A percentile compares a stretch with the other conserved stretches of the same genome.
Conservation (phyloP, 2,797 vertebrate species). For the Ptychadena robeensis region DNA sequence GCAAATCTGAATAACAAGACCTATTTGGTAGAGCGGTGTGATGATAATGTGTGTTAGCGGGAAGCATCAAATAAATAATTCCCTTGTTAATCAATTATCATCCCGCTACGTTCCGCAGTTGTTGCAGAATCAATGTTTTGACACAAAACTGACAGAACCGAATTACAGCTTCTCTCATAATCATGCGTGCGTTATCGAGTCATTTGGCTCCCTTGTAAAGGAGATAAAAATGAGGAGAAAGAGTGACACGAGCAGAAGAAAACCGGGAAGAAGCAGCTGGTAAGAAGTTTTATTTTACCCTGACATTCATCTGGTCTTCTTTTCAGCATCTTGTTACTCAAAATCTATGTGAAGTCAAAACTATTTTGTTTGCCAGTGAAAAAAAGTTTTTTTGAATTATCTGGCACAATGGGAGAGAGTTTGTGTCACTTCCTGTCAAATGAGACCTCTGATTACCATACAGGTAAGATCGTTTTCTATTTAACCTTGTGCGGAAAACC, state of each 20-base stretch:
- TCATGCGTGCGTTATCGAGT: slow-evolving; percentile 43
- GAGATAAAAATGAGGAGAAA: neutral
- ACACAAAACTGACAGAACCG: slow-evolving; percentile 52
- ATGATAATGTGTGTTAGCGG: neutral
- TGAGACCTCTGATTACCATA: too few species aligned
- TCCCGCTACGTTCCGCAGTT: slow-evolving; percentile 26
- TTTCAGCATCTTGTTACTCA: neutral
- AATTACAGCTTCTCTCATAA: slow-evolving; percentile 56
- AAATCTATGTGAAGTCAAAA: too few species aligned
- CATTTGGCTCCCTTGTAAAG: slow-evolving; percentile 45
- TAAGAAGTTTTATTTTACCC: neutral
- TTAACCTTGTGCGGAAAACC: too few species aligned
- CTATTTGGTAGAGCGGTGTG: neutral
- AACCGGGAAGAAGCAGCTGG: neutral
- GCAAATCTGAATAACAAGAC: neutral
- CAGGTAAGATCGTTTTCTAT: too few species aligned
- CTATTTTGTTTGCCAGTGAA: too few species aligned
- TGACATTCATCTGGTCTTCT: neutral
- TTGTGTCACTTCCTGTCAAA: too few species aligned
- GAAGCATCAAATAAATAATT: slow-evolving; percentile 40
- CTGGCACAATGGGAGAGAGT: too few species aligned
- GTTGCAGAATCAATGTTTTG: slow-evolving; percentile 57
- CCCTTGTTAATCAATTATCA: slow-evolving; percentile 30
- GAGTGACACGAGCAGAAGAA: neutral
- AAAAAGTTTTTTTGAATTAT: too few species aligned